Conservation (phyloP, 2,797 vertebrate genomes). For the Poeciliopsis turneri region DNA sequence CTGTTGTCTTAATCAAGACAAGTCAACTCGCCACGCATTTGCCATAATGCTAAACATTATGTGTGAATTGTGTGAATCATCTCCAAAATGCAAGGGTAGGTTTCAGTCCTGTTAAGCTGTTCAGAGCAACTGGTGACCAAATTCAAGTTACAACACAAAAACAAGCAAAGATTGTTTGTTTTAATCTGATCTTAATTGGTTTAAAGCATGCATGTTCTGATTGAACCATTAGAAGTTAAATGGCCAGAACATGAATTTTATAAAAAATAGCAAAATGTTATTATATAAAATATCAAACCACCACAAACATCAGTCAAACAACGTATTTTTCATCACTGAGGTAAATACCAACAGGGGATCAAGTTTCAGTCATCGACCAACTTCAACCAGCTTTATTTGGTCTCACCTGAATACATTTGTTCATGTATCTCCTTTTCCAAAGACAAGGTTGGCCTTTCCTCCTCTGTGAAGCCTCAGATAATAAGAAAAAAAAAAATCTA, state of each 20-base stretch:
- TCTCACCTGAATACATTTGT: conserved; percentile 58
- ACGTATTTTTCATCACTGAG: neutral
- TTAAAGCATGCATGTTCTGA: neutral
- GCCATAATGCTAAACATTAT: no score
- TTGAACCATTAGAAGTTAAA: neutral
- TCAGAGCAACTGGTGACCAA: neutral
- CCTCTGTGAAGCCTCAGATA: conserved; percentile 40
- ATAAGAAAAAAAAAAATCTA: conserved; percentile 28
- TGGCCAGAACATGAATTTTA: neutral
- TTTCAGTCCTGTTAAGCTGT: neutral
- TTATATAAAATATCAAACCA: conserved; percentile 3
- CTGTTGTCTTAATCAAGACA: neutral
- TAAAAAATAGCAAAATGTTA: neutral
- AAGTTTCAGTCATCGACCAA: conserved; percentile 29
- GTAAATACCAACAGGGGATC: conserved; percentile 13
- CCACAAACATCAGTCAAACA: conserved; percentile 14
- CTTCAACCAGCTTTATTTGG: conserved; percentile 50
- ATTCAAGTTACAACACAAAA: neutral
- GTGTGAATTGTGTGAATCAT: neutral
- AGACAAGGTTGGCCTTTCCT: conserved; percentile 68
- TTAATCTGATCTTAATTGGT: neutral
- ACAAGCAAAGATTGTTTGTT: neutral
- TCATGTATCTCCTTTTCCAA: conserved; percentile 41
- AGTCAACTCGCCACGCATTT: no score
- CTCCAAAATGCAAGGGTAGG: neutral